These are phyloP conservation scores for Xenotilapia leptura DNA, from an alignment of 2,113 vertebrate species.

Conservation along the genomic window DNA sequence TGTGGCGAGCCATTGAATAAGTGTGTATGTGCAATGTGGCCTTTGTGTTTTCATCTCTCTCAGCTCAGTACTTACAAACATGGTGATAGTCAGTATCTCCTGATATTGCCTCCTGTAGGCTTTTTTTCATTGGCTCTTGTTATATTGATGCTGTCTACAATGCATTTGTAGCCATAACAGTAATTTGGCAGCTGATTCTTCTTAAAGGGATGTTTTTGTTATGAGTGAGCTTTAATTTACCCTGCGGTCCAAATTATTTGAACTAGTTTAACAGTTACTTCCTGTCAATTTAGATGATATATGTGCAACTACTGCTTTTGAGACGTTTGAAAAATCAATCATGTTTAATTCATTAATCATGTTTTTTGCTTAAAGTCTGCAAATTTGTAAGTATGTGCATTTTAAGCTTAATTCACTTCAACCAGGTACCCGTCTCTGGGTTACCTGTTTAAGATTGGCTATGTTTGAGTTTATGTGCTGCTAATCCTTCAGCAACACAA, in stretches of 20 bases:
- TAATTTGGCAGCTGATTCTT: neutral
- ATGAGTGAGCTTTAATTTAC: neutral
- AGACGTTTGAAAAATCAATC: neutral
- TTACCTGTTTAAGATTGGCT: neutral
- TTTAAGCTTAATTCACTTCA: neutral
- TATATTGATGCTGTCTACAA: neutral
- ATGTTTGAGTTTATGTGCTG: neutral
- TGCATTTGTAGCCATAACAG: neutral
- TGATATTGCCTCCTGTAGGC: neutral
- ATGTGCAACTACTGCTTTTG: neutral
- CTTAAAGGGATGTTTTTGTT: conserved; percentile 22
- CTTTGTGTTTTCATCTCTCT: neutral
- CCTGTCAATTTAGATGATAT: neutral
- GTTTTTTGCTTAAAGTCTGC: neutral
- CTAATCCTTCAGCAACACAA: neutral
- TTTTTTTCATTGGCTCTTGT: neutral
- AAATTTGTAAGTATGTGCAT: neutral
- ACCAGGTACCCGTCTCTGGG: neutral
- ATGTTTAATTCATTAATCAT: neutral
- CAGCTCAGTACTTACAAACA: neutral
- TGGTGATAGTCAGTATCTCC: neutral
- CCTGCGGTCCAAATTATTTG: neutral
- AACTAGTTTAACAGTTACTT: neutral
- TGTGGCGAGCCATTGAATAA: conserved; percentile 11
- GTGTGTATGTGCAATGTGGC: neutral